A percentile compares a stretch with the other conserved stretches of the same genome.
Conservation (phyloP, 1,140 invertebrate species). For the Drosophila elegans region DNA sequence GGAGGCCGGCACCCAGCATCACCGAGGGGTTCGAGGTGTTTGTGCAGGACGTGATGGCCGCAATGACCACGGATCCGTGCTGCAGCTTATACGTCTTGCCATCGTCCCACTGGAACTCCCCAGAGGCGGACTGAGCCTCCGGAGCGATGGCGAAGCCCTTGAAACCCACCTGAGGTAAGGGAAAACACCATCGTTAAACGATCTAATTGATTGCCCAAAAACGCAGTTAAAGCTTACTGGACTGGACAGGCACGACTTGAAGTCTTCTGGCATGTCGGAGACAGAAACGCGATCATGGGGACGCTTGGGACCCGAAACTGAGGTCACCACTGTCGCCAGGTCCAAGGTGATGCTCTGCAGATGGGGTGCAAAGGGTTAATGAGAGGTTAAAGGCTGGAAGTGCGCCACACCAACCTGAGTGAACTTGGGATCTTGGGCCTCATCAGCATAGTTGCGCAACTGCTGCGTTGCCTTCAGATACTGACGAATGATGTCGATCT, state of each 20-base stretch:
- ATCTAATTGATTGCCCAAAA: not conserved
- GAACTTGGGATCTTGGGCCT: slow-evolving; percentile 93
- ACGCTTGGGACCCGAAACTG: slow-evolving; percentile 97
- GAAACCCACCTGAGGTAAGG: slow-evolving; percentile 91
- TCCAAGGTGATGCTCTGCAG: slow-evolving; percentile 93
- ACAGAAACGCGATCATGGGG: slow-evolving; percentile 98
- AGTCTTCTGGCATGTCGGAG: slow-evolving; percentile 95
- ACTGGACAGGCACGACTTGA: slow-evolving; percentile 93
- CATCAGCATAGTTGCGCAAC: slow-evolving; percentile 93
- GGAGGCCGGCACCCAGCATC: slow-evolving; percentile 96
- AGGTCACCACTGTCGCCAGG: slow-evolving; percentile 94
- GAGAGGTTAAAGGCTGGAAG: too few species aligned
- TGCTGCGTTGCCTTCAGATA: slow-evolving; percentile 94
- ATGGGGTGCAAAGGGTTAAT: not conserved
- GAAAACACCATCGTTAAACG: not conserved
- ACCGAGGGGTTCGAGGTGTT: slow-evolving; percentile 99
- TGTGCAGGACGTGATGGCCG: slow-evolving; percentile 98
- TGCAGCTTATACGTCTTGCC: slow-evolving; percentile 92
- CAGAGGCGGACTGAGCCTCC: slow-evolving; percentile 88
- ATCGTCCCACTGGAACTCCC: slow-evolving; percentile 93
- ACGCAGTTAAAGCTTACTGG: slow-evolving; percentile 88
- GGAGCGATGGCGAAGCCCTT: slow-evolving; percentile 95
- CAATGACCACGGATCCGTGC: slow-evolving; percentile 98
- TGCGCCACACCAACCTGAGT: slow-evolving; percentile 87
- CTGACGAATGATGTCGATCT: slow-evolving; percentile 92